These are phyloP conservation scores for Troides aeacus DNA, from an alignment of 2,888 invertebrate species.

Conservation along the genomic window DNA sequence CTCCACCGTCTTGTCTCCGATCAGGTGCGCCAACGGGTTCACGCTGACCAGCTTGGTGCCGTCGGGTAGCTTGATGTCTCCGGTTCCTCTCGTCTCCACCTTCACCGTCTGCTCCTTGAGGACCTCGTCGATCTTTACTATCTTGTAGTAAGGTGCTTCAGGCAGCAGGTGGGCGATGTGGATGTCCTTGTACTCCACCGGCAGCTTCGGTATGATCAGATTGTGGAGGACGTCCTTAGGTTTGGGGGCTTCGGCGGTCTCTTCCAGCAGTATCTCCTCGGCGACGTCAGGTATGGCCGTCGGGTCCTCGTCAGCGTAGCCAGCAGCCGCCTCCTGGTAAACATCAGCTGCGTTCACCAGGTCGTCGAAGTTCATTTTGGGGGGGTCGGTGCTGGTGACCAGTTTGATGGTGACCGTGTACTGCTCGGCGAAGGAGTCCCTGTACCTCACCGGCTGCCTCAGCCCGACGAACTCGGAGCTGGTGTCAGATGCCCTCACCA, in stretches of 20 bases:
- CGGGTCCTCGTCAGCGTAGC: constrained; percentile 35
- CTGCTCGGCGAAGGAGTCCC: constrained; percentile 36
- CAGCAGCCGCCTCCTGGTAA: constrained; percentile 31
- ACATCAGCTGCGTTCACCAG: constrained; percentile 12
- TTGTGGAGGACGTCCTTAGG: constrained; percentile 31
- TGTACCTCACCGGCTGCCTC: constrained; percentile 55
- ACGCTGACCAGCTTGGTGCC: constrained; percentile 60
- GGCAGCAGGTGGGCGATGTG: constrained; percentile 58
- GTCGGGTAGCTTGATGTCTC: constrained; percentile 46
- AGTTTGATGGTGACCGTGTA: constrained; percentile 45
- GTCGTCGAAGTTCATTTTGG: constrained; percentile 24
- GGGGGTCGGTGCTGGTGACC: constrained; percentile 33
- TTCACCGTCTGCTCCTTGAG: constrained; percentile 29
- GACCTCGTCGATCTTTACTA: constrained; percentile 57
- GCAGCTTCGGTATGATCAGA: constrained; percentile 51
- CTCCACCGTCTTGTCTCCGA: constrained; percentile 47
- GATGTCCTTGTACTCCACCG: constrained; percentile 45
- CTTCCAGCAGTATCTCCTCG: constrained; percentile 60
- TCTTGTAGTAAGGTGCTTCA: constrained; percentile 64
- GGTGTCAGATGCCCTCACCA: constrained; percentile 46
- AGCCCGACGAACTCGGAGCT: constrained; percentile 33
- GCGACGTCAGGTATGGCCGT: constrained; percentile 60
- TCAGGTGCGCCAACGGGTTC: constrained; percentile 63
- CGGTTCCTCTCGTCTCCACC: background rate
- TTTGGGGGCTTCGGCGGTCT: constrained; percentile 41